Evolutionary conservation across 2,797 vertebrate species (phyloP).

Genomic region (Acropternis orthonyx): DNA sequence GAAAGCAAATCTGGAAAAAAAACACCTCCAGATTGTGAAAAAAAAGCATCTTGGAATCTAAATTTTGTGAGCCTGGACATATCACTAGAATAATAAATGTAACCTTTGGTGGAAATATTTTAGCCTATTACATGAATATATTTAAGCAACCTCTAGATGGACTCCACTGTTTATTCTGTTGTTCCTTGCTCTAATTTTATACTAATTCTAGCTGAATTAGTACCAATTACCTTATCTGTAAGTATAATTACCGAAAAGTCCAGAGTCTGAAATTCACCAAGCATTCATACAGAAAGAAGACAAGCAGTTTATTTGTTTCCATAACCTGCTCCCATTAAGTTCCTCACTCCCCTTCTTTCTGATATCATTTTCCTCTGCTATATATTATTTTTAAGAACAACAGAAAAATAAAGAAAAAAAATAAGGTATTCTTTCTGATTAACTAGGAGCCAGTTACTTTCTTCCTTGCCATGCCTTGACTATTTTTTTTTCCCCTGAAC

Average conservation of each 20-base stretch:
- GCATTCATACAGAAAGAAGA: not conserved
- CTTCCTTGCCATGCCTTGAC: not conserved
- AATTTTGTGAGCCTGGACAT: not conserved
- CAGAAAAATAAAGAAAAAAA: not conserved
- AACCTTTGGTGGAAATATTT: not conserved
- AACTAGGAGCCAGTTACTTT: not conserved
- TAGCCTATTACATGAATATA: not conserved
- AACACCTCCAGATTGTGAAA: not conserved
- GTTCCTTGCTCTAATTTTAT: not conserved
- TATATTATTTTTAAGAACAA: not conserved
- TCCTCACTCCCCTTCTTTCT: not conserved
- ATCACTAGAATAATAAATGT: not conserved
- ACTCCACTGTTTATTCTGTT: not conserved
- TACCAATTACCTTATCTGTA: not conserved
- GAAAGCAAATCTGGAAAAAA: not conserved
- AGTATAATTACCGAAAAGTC: not conserved
- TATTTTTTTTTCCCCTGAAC: not conserved
- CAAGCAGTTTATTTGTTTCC: not conserved
- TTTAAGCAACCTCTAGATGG: not conserved
- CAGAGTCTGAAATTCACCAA: not conserved
- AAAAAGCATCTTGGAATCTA: not conserved
- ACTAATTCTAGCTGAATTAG: not conserved
- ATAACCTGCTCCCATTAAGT: not conserved
- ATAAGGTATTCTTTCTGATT: not conserved
- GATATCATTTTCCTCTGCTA: not conserved